Base-by-base conservation (phyloP, 2,888 invertebrate genomes). In the Dexiosoma caninum region DNA sequence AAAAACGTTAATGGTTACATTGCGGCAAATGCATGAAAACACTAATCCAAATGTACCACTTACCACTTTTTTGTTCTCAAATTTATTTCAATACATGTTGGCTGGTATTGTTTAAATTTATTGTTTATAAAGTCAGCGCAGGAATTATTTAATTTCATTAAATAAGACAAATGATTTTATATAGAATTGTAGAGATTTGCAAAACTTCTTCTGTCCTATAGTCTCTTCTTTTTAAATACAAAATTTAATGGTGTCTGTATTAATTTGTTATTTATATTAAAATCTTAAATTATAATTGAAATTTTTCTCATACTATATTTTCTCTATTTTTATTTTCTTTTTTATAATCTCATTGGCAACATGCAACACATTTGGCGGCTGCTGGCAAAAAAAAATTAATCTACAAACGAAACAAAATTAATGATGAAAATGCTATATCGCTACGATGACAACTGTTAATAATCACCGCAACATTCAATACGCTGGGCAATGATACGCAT, bases 391-490 rank as follows among this genome's bases (percentile, higher is more conserved):
- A 30, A 35, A 51, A 59, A 57, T 35, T n/a, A n/a, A n/a, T n/a
- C 16, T 23, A 32, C 32, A 55, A 74, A 59, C 44, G 27, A 35
- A 79, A n/a, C n/a, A n/a, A 64, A 57, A 75, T 64, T 27, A 42
- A 37, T 55, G 62, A 53, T 53, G 46, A 44, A 49, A 70, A 53
- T 60, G 53, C 53, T 77, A 27, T 72, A 81, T 72, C 53, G 44
- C 71, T 60, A 42, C 51, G 71, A 72, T 81, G 80, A 77, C 80
- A 81, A 77, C 80, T 81, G 71, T 81, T 77, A 77, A 81, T 77
- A 77, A 81, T 77, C 55, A 69, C 67, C 71, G 62, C 77, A 81
- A 81, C 40, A 53, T 57, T 67, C 55, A 77, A 81, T 72, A 42
- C 72, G 55, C 27, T 62, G 72, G 57, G 27, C 62, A 46, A 57